Evolutionary conservation across 1,140 invertebrate species (phyloP).

Genomic region (Tetramorium parvispinum): DNA sequence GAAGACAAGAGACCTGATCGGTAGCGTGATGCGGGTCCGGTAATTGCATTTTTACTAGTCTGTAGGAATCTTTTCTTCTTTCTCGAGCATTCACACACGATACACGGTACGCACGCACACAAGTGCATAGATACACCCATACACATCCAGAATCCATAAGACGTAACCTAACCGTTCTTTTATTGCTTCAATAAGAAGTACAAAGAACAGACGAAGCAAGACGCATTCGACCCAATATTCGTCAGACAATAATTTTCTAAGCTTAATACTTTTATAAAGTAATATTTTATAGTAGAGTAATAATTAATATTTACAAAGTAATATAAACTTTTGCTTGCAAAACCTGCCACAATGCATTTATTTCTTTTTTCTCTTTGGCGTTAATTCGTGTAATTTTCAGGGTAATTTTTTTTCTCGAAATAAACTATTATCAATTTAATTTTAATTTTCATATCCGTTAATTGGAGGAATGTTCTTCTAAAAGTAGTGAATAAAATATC

Average conservation of each 20-base stretch:
- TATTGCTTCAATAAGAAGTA: conserved; percentile 30
- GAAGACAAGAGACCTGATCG: conserved; percentile 40
- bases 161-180: conserved; percentile 39
- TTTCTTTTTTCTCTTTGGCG: neutral
- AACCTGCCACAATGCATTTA: neutral
- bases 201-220: neutral
- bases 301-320: neutral
- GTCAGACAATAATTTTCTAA: neutral
- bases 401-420: neutral
- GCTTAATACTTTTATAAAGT: neutral
- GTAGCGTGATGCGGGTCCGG: conserved; percentile 1
- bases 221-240: conserved; percentile 4
- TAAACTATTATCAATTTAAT: conserved; percentile 3
- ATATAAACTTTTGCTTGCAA: conserved; percentile 6
- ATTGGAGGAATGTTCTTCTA: neutral
- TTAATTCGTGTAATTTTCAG: conserved; percentile 14
- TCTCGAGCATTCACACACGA: neutral
- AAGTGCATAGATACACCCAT: neutral
- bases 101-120: neutral
- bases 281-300: neutral
- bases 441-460: neutral
- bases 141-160: neutral
- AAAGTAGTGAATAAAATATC: neutral
- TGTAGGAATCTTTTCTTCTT: conserved; percentile 36
- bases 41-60: conserved; percentile 65